Evolutionary conservation across 2,113 vertebrate species (phyloP), one percentile per base, ranked within the genome.

Genomic region (Caranx ignobilis): DNA sequence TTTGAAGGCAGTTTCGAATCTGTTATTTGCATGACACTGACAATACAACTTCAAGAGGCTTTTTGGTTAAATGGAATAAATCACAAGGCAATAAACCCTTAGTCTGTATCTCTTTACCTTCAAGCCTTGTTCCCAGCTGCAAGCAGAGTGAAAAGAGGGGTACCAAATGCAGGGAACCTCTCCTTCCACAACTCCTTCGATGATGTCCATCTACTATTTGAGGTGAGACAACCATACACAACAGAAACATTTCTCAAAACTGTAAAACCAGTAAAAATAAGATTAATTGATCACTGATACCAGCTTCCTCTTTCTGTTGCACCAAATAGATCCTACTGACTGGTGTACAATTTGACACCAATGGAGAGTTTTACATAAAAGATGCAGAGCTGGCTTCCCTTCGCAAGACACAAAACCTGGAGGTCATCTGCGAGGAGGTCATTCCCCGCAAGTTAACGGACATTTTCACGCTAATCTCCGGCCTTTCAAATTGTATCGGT

Each of bases 341-440:
- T 1, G 96, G 96, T 16, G 75, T 96, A 15, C 83, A 94, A 39
- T 96, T 97, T 75, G 87, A 94, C 65, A 88, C 91, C 18, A 84
- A 87, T 71, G 85, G 90, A 59, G 91, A 21, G 3, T 88, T 97
- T 83, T 94, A 93, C n/a, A 93, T 98, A 82, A 94, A 89, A 37
- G 97, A 98, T 0, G 95, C 96, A 34, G 97, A 98, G 86, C 93
- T 97, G 0, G 93, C 95, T 80, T 97, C 97, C 2, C 77, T 97
- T 35, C 90, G 92, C 67, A 95, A 96, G 75, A 94, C 95, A 37
- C 90, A 85, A 0, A 91, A 88, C n/a, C 94, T 98, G 81, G 82
- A 88, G 37, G 65, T 87, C 7, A 43, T 97, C 87, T 96, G 95
- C 75, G 95, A 97, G 0, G 90, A 95, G 2, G 87, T 96, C 4